Base-by-base conservation (phyloP, 2,797 vertebrate species). In the Tiaroga cobitis region DNA sequence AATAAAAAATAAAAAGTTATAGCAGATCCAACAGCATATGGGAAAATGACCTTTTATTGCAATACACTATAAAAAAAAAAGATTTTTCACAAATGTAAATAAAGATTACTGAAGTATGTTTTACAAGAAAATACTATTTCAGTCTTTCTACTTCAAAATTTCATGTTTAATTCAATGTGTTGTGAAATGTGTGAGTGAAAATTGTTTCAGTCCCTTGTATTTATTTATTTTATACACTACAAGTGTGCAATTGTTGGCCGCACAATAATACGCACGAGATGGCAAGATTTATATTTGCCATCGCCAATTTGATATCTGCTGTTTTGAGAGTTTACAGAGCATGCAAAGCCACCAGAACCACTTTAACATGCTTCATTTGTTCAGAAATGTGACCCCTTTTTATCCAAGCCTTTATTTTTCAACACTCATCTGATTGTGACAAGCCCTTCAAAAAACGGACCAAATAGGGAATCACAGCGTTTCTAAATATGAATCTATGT, bases 361-460 rank as follows among this genome's bases (percentile, higher is more conserved):
- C 78, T 80, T 87, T 84, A 78, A 82, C 81, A 84, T 65, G 76
- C 81, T 79, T 74, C 84, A 82, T 84, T 89, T 86, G 10, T 80
- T 56, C 54, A 84, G 77, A 79, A 86, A 84, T 82, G 73, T 67
- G 49, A 84, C 70, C 70, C 73, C 41, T 84, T 84, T 65, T 83
- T 59, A 78, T 81, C 63, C 67, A 11, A 41, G 63, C 54, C 51
- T 78, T 70, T 88, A 68, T 86, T 91, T 92, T 92, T 91, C 75
- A 78, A 87, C 69, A 79, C 78, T 76, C 85, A 77, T 69, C 84
- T 84, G 88, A 84, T 32, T 89, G 88, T 56, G n/a, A 91, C 88
- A 89, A 91, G 88, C 90, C 88, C 91, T 93, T 92, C 93, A 63
- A 51, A 89, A 92, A 90, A 90, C 91, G 91, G 92, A 92, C 91